These are phyloP conservation scores for Aplocera efformata DNA, from an alignment of 2,888 invertebrate species.

Conservation along the genomic window DNA sequence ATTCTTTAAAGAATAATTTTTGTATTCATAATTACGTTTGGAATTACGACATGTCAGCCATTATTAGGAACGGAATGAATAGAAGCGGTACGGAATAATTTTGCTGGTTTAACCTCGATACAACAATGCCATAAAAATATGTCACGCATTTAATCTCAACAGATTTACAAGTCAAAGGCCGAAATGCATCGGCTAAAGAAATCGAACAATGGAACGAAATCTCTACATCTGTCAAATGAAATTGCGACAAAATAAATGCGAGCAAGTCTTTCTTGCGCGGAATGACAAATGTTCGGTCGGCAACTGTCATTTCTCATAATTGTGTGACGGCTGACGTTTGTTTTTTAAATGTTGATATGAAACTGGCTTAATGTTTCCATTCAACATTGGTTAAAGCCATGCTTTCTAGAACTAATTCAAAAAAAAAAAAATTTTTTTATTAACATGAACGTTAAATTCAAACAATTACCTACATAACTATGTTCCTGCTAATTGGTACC, in stretches of 20 bases:
- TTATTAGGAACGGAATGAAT: no score
- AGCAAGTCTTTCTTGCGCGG: conserved; percentile 32
- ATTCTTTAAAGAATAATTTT: no score
- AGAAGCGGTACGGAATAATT: conserved; percentile 14
- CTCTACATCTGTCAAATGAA: conserved; percentile 51
- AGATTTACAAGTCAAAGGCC: conserved; percentile 34
- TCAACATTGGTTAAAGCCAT: no score
- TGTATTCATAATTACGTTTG: no score
- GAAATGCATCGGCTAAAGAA: conserved; percentile 33
- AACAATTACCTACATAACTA: no score
- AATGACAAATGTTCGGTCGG: conserved; percentile 51
- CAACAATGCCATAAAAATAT: conserved; percentile 28
- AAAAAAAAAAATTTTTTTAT: no score
- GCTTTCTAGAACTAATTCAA: no score
- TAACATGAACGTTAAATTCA: no score
- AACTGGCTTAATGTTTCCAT: no score
- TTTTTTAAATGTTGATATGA: conserved; percentile 29
- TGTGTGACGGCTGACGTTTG: conserved; percentile 13
- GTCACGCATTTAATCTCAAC: conserved; percentile 24
- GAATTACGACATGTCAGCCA: no score
- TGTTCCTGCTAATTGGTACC: no score
- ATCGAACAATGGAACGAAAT: conserved; percentile 48
- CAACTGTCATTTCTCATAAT: conserved; percentile 49
- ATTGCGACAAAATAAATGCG: conserved; percentile 46
- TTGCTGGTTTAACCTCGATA: conserved; percentile 14